Evolutionary conservation across 2,113 vertebrate species (phyloP).

Genomic region (Thinocorus orbignyianus): DNA sequence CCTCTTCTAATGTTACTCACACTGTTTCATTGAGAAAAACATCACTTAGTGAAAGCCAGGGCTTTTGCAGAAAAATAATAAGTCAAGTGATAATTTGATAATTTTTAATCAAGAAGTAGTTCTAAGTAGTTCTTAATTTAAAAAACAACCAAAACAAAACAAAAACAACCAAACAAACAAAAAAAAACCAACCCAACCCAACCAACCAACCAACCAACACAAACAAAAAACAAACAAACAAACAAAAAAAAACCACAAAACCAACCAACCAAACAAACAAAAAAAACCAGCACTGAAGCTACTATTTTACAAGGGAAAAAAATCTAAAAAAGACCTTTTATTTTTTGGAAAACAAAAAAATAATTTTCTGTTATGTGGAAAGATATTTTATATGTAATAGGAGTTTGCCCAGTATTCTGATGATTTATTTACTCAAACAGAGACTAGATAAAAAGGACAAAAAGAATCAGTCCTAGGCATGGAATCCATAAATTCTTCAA

Average conservation of each 20-base stretch:
- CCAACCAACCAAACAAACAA: not conserved
- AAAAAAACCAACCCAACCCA: too few species aligned
- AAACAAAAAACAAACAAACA: not conserved
- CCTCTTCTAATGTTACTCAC: not conserved
- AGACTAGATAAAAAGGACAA: not conserved
- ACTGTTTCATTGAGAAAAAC: not conserved
- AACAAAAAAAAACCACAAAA: too few species aligned
- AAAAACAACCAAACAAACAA: not conserved
- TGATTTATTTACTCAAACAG: not conserved
- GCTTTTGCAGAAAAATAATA: not conserved
- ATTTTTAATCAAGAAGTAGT: not conserved
- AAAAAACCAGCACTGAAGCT: not conserved
- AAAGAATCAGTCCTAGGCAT: not conserved
- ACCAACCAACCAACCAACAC: too few species aligned
- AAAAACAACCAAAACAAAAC: too few species aligned
- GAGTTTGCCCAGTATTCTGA: not conserved
- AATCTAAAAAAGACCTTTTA: fast-evolving
- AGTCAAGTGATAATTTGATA: not conserved
- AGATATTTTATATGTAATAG: not conserved
- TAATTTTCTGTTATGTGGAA: not conserved
- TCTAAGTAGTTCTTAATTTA: not conserved
- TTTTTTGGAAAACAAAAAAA: not conserved
- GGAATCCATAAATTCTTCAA: not conserved
- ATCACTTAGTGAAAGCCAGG: not conserved
- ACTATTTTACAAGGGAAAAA: not conserved